These are phyloP conservation scores for Omphaloscelis lunosa DNA, from an alignment of 2,888 invertebrate species.

Conservation along the genomic window DNA sequence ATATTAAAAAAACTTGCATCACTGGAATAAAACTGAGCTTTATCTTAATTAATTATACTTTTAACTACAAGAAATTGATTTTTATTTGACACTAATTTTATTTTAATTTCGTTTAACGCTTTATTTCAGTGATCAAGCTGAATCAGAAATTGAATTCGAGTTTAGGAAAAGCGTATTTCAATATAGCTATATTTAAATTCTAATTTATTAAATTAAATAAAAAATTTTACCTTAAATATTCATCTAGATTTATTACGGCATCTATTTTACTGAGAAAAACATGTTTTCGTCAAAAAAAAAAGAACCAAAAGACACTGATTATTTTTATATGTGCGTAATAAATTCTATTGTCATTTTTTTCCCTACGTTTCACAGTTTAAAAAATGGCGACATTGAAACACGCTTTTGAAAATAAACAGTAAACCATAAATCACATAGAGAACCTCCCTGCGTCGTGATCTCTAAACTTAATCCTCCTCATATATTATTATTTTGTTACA, in stretches of 20 bases:
- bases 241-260: neutral
- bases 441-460: conserved; percentile 52
- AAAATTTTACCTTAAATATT: neutral
- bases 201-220: neutral
- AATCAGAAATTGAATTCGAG: conserved; percentile 44
- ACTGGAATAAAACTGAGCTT: conserved; percentile 52
- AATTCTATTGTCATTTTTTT: conserved; percentile 25
- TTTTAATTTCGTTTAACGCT: conserved; percentile 40
- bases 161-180: conserved; percentile 38
- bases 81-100: conserved; percentile 60
- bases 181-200: conserved; percentile 5
- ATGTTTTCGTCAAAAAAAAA: neutral
- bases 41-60: conserved; percentile 45
- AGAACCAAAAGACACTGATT: neutral
- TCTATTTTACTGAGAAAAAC: neutral
- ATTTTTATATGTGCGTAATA: neutral
- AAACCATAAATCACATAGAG: conserved; percentile 56
- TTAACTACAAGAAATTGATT: conserved; percentile 64
- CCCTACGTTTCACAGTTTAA: neutral
- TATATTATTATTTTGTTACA: conserved; percentile 63
- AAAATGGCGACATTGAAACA: conserved; percentile 46
- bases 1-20: conserved; percentile 56
- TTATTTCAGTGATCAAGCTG: conserved; percentile 62
- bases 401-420: conserved; percentile 50
- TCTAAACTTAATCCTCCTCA: conserved; percentile 56